Evolutionary conservation across 2,888 invertebrate genomes (phyloP), one percentile per base, ranked within the genome.

Genomic region (Yponomeuta sedellus): DNA sequence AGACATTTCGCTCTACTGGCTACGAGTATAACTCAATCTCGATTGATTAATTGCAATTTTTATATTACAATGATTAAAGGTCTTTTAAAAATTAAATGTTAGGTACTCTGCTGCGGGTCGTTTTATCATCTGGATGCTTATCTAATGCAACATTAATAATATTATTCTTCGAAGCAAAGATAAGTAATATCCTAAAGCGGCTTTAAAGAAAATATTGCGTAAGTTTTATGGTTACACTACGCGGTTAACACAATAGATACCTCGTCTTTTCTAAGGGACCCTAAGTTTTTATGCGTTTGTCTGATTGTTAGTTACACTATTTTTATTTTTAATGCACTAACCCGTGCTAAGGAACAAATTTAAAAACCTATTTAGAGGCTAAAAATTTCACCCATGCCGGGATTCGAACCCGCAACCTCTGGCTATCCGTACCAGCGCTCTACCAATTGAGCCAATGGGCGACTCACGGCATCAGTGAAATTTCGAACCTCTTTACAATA

Each of bases 111-210:
- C 62, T 19, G 34, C 56, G 57, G 57, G 57, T 66, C n/a, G 44
- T 25, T 61, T 79, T 86, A 88, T 86, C 86, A 88, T 86, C 86
- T 75, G 72, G 69, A 69, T 75, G 78, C 82, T 79, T 80, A 88
- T 89, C 87, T 85, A 78, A 82, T 82, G 81, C 82, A 10, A 64
- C 56, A 64, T 16, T 56, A 64, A 64, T 64, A 64, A 57, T 64
- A 56, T 57, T 28, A 56, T 56, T 19, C 39, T 44, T 19, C 20
- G 52, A 64, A 40, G 19, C 56, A 56, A 28, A n/a, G 57, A n/a
- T 64, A n/a, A 44, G 62, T 63, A 22, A 44, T 44, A 63, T 19
- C 20, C 2, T 63, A 63, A 16, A 12, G 16, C 16, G 16, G 22
- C 59, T 20, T 59, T 22, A 11, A 59, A 44, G 34, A 63, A 64